Base-by-base conservation (phyloP, 64 coral and sea anemone genomes). In the Montipora foliosa region DNA sequence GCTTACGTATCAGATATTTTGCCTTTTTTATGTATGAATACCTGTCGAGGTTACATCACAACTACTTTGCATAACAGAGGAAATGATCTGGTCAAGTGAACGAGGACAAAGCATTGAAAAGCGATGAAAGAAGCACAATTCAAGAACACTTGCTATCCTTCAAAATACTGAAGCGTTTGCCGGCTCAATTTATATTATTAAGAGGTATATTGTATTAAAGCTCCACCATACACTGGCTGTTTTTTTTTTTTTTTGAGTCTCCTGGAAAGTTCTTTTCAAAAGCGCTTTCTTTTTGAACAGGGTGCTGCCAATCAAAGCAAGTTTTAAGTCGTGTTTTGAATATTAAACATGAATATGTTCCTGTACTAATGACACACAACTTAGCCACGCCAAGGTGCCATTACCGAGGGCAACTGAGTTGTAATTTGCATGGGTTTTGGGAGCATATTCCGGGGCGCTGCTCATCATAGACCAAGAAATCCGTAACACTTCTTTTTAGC, bases 401-500 rank as follows among this genome's bases (percentile, higher is more conserved):
- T 72, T 86, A 86, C 66, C 8, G n/a, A 72, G 47, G 16, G 64
- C 15, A 72, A 72, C n/a, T 86, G 64, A 17, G 47, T 13, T 71
- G 82, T 17, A 71, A 86, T 86, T 86, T 86, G 82, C 82, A 86
- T 86, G 62, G 49, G 11, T 72, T 71, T 70, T 86, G 49, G 49
- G 25, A 86, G 82, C 82, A 19, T 86, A n/a, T 12, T 19, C 6
- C 37, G 37, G 37, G 50, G 17, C 6, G 66, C n/a, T 44, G 45
- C 47, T 86, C 71, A 72, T 49, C 82, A 10, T 48, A 86, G 82
- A 86, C 66, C 49, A 71, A 70, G 46, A n/a, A 64, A 72, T 86
- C 47, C 19, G 21, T 47, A 71, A 24, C 4, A 71, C 19, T 8
- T 21, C 68, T 71, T 71, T 5, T n/a, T 67, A 14, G 4, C 4